Evolutionary conservation across 1,140 invertebrate species (phyloP).

Genomic region (Copidosoma floridanum): DNA sequence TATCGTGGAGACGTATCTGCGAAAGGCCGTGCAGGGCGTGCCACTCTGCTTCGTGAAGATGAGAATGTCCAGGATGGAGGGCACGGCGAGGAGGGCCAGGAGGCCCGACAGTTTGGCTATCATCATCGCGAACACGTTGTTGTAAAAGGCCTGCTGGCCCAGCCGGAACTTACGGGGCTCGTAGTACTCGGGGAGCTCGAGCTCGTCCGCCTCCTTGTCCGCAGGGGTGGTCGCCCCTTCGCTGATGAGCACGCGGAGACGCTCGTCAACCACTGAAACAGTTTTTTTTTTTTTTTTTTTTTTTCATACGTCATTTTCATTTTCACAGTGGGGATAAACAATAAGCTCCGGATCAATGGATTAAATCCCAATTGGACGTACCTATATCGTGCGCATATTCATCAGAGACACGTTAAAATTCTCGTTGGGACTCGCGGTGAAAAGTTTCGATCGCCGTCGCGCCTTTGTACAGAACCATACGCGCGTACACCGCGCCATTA

Average conservation of each 20-base stretch:
- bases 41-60: conserved; percentile 68
- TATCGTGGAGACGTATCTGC: conserved; percentile 67
- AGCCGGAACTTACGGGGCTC: conserved; percentile 54
- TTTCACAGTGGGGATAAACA: too few relatives aligned
- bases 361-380: too few relatives aligned
- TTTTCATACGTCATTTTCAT: too few relatives aligned
- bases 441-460: too few relatives aligned
- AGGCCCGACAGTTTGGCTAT: conserved; percentile 69
- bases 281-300: too few relatives aligned
- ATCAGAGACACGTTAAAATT: too few relatives aligned
- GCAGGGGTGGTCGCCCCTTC: conserved; percentile 39
- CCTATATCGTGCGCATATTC: too few relatives aligned
- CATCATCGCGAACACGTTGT: conserved; percentile 68
- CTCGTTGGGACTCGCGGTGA: too few relatives aligned
- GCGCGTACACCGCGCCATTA: too few relatives aligned
- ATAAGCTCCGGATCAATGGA: too few relatives aligned
- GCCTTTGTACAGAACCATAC: too few relatives aligned
- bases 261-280: conserved; percentile 39
- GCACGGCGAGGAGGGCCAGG: conserved; percentile 66
- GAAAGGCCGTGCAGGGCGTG: conserved; percentile 66
- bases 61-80: conserved; percentile 67
- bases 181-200: conserved; percentile 45
- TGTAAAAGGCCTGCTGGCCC: conserved; percentile 65
- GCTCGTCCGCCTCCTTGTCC: conserved; percentile 29
- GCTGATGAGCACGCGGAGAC: conserved; percentile 36